phyloP scores from a whole-genome alignment of 2,113 vertebrate genomes.

The Aphelocoma coerulescens region DNA sequence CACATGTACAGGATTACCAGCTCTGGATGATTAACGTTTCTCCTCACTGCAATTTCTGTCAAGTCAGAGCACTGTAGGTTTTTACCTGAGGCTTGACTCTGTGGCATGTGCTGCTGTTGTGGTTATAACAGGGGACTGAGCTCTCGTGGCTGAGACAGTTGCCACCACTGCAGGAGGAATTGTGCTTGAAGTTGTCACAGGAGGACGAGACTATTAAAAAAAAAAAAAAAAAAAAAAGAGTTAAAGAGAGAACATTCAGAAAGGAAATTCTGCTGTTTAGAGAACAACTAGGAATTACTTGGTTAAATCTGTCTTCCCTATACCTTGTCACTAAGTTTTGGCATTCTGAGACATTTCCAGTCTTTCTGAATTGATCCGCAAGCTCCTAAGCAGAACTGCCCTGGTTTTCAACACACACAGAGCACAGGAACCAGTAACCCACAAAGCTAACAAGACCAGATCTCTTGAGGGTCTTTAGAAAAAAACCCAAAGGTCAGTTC shows the following conservation, averaged over 20 bases:
- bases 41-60: neutral
- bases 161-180: conserved; percentile 94
- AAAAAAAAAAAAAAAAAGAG: neutral
- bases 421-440: neutral
- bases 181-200: conserved; percentile 88
- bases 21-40: neutral
- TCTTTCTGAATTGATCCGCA: neutral
- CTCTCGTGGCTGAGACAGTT: conserved; percentile 89
- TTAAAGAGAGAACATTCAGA: neutral
- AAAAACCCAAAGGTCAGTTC: neutral
- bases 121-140: conserved; percentile 92
- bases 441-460: neutral
- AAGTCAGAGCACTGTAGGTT: neutral
- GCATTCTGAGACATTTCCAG: neutral
- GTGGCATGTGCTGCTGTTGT: conserved; percentile 87
- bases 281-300: neutral
- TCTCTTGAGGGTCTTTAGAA: neutral
- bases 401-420: neutral
- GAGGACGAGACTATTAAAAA: conserved; percentile 83
- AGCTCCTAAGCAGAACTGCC: neutral
- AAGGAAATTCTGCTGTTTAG: neutral
- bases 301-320: neutral
- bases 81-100: conserved; percentile 88
- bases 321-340: neutral
- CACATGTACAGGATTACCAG: neutral